A percentile compares a stretch with the other conserved stretches of the same genome.
Conservation (phyloP, 2,888 invertebrate genomes). For the Dendrolimus houi region DNA sequence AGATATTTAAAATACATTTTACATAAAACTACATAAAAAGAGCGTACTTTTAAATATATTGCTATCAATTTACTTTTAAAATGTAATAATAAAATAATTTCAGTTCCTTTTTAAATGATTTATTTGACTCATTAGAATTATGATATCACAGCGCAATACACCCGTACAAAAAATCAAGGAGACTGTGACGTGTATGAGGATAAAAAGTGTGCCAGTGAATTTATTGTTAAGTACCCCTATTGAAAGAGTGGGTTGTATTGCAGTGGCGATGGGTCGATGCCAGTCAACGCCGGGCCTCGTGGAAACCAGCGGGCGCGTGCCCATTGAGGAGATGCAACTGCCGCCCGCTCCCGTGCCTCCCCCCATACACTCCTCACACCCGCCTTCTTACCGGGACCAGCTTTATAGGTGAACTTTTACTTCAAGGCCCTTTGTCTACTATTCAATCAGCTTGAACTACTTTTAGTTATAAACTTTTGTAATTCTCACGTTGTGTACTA, state of each 20-base stretch:
- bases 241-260: constrained; percentile 18
- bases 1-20: too few relatives aligned
- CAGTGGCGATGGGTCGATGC: constrained; percentile 96
- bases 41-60: too few relatives aligned
- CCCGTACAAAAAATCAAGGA: too few relatives aligned
- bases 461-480: background rate
- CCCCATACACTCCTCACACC: constrained; percentile 57
- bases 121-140: too few relatives aligned
- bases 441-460: background rate
- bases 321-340: constrained; percentile 81
- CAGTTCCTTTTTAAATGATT: too few relatives aligned
- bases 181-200: too few relatives aligned
- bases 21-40: too few relatives aligned
- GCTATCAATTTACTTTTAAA: too few relatives aligned
- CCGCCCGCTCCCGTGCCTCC: constrained; percentile 54
- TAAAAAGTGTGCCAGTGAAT: too few relatives aligned
- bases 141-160: too few relatives aligned
- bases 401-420: constrained; percentile 56
- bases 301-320: constrained; percentile 92
- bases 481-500: background rate
- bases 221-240: too few relatives aligned
- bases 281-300: constrained; percentile 97
- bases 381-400: constrained; percentile 73
- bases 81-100: too few relatives aligned
- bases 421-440: background rate